Evolutionary conservation across 23 tunicate species (phyloP).

Genomic region (Aplidium turbinatum): DNA sequence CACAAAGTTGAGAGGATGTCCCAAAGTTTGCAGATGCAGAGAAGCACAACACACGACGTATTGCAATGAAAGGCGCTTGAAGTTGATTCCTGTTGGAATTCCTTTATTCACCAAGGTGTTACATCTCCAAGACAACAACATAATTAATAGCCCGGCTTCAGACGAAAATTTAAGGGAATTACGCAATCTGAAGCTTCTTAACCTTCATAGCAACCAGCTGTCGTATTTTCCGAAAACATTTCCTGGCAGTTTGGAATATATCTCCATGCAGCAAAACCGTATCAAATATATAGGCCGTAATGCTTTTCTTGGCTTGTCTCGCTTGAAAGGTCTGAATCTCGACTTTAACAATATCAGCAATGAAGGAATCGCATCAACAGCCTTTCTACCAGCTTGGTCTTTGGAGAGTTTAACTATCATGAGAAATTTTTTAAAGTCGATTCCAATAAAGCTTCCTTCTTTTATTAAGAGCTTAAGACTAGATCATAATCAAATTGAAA

Average conservation of each 20-base stretch:
- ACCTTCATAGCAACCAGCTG: slow-evolving; percentile 41
- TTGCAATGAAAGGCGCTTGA: slow-evolving; percentile 52
- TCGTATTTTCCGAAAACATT: slow-evolving; percentile 41
- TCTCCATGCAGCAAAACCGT: slow-evolving; percentile 38
- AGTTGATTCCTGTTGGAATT: slow-evolving; percentile 58
- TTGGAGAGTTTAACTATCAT: slow-evolving; percentile 12
- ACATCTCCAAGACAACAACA: slow-evolving; percentile 55
- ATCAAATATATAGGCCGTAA: slow-evolving; percentile 30
- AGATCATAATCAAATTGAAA: slow-evolving; percentile 10
- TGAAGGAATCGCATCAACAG: slow-evolving; percentile 32
- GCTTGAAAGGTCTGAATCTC: slow-evolving; percentile 39
- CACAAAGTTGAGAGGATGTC: slow-evolving; percentile 28
- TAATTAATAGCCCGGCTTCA: slow-evolving; percentile 51
- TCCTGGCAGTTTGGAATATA: slow-evolving; percentile 27
- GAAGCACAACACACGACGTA: slow-evolving; percentile 36
- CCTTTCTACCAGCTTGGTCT: slow-evolving; percentile 5
- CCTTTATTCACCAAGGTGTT: slow-evolving; percentile 51
- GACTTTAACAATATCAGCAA: slow-evolving; percentile 64
- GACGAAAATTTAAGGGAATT: slow-evolving; percentile 31
- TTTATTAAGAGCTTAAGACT: slow-evolving; percentile 7
- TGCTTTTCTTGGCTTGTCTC: slow-evolving; percentile 12
- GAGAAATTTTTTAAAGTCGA: slow-evolving; percentile 12
- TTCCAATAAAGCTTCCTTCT: slow-evolving; percentile 33
- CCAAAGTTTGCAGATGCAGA: slow-evolving; percentile 66
- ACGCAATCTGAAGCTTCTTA: slow-evolving; percentile 10